A percentile compares a stretch with the other conserved stretches of the same genome.
Conservation (phyloP, 2,113 vertebrate species). For the Dicaeum eximium region DNA sequence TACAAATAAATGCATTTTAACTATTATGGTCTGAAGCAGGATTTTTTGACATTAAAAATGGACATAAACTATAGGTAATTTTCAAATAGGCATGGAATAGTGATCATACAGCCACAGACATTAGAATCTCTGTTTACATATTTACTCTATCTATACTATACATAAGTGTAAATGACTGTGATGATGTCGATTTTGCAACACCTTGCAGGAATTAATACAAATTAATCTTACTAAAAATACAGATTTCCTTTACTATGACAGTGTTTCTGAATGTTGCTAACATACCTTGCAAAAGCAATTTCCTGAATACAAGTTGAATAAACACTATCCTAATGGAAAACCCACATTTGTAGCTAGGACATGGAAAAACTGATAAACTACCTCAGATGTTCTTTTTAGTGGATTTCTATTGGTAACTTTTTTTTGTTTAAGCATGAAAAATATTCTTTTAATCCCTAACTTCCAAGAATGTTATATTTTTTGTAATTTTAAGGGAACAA, state of each 20-base stretch:
- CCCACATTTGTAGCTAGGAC: background rate
- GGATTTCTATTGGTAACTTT: background rate
- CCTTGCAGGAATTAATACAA: no score
- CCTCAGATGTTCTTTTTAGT: background rate
- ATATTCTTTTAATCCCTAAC: background rate
- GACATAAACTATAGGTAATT: background rate
- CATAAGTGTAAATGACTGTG: background rate
- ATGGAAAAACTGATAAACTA: background rate
- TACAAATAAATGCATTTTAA: background rate
- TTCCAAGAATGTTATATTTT: background rate
- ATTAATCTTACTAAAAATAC: background rate
- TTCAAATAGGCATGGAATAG: background rate
- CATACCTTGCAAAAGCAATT: background rate
- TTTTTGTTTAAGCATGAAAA: background rate
- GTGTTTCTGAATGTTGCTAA: background rate
- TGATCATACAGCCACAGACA: background rate
- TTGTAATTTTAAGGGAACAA: background rate
- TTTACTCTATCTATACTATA: background rate
- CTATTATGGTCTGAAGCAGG: background rate
- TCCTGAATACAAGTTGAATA: background rate
- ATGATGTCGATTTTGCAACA: background rate
- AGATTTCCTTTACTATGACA: background rate
- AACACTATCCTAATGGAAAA: background rate
- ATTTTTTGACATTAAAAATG: background rate
- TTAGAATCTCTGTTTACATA: background rate